phyloP scores from a whole-genome alignment of 2,888 invertebrate species.

The Coelopa pilipes region DNA sequence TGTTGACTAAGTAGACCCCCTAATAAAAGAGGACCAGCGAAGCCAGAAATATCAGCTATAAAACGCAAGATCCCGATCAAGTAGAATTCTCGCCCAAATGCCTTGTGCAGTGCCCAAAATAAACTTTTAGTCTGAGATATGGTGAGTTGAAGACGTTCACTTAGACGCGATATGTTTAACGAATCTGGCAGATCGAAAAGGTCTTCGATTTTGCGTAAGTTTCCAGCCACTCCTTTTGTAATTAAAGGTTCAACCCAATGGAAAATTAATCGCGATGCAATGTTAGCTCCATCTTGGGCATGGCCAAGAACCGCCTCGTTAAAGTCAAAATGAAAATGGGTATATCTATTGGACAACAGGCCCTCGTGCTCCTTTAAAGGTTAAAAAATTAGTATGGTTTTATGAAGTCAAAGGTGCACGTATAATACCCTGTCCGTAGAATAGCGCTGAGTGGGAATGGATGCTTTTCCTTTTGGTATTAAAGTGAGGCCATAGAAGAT shows the following conservation, averaged over 20 bases:
- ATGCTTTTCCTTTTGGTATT: conserved; percentile 71
- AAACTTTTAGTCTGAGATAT: conserved; percentile 69
- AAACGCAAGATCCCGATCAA: conserved; percentile 85
- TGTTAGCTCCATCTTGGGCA: conserved; percentile 81
- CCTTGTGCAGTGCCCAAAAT: conserved; percentile 76
- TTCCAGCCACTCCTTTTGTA: conserved; percentile 79
- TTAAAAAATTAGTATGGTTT: neutral
- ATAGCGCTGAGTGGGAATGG: conserved; percentile 55
- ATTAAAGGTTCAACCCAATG: conserved; percentile 90
- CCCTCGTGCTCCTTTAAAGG: conserved; percentile 72
- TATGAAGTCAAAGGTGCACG: conserved; percentile 39
- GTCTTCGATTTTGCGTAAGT: conserved; percentile 80
- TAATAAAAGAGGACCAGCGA: conserved; percentile 89
- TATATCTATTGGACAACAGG: conserved; percentile 71
- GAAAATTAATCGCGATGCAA: conserved; percentile 81
- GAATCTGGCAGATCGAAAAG: conserved; percentile 79
- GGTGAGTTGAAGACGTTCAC: conserved; percentile 61
- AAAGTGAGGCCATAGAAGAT: conserved; percentile 77
- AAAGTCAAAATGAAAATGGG: conserved; percentile 74
- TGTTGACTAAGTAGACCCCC: conserved; percentile 77
- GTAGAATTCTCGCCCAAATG: conserved; percentile 86
- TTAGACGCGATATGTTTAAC: conserved; percentile 59
- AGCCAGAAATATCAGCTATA: conserved; percentile 83
- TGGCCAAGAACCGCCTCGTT: conserved; percentile 80
- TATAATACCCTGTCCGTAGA: conserved; percentile 30